Percentiles rank a stretch among this genome's conserved stretches.
phyloP scores from a whole-genome alignment of 2,113 vertebrate species.

The Centropristis striata region DNA sequence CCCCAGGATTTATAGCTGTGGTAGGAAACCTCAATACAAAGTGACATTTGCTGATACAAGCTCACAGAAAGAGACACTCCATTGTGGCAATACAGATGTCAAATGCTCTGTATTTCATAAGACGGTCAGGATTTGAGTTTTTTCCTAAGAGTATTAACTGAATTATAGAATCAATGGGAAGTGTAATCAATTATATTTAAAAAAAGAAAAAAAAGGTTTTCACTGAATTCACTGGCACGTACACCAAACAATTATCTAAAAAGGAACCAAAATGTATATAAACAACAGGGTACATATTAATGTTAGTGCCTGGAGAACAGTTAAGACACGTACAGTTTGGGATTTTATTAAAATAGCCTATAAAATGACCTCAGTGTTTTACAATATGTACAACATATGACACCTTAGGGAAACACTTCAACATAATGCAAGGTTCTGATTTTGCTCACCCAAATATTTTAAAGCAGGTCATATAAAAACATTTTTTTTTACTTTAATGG shows the following conservation, averaged over 20 bases:
- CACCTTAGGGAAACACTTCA: neutral
- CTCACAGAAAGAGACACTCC: conserved; percentile 55
- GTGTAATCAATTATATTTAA: neutral
- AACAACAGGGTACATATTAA: neutral
- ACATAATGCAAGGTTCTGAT: neutral
- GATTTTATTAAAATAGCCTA: neutral
- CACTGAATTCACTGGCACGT: neutral
- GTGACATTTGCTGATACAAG: conserved; percentile 79
- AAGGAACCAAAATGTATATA: too few species aligned
- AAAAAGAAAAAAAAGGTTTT: neutral
- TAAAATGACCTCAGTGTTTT: neutral
- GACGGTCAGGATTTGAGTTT: neutral
- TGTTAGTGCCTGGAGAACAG: neutral
- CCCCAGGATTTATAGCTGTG: conserved; percentile 81
- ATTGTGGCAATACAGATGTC: conserved; percentile 53
- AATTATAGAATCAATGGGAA: conserved; percentile 1
- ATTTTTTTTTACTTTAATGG: too few species aligned
- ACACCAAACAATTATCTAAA: neutral
- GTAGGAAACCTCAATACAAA: conserved; percentile 75
- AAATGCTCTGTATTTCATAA: conserved; percentile 46
- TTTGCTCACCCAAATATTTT: neutral
- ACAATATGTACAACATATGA: neutral
- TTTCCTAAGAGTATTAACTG: neutral
- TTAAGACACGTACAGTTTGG: too few species aligned
- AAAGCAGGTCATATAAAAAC: neutral